Percentiles rank a stretch among this genome's conserved stretches.
Evolutionary conservation across 2,797 vertebrate species (phyloP).

Genomic region (Coracias cyanogaster): DNA sequence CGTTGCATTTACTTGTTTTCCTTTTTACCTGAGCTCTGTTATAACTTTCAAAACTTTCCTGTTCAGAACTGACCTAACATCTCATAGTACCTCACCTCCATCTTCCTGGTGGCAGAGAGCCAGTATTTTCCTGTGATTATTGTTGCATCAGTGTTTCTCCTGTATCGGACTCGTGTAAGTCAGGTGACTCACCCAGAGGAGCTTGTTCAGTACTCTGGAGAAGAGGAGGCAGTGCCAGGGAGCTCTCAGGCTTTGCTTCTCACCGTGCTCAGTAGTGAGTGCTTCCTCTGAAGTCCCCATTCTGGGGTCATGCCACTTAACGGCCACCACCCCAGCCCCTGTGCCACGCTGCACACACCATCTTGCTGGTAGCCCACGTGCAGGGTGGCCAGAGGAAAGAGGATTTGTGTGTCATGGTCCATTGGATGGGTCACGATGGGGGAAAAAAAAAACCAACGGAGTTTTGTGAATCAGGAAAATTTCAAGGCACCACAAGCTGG

Average conservation of each 20-base stretch:
- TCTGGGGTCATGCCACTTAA: neutral
- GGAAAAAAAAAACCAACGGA: too few species aligned
- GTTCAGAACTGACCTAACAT: neutral
- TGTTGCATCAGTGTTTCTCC: neutral
- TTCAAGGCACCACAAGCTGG: neutral
- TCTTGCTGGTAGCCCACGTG: neutral
- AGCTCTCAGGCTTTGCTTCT: neutral
- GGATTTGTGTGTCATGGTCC: neutral
- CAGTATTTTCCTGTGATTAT: neutral
- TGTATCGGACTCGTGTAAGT: neutral
- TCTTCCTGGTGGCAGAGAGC: neutral
- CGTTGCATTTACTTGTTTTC: neutral
- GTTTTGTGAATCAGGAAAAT: neutral
- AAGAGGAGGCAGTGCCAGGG: neutral
- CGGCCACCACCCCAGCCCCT: neutral
- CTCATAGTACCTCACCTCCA: accelerated
- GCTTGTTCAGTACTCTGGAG: neutral
- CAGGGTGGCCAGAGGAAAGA: neutral
- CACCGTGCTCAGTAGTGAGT: accelerated
- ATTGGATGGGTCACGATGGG: neutral
- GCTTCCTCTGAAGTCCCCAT: accelerated
- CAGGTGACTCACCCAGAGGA: neutral
- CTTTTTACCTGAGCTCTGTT: neutral
- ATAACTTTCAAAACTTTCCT: neutral
- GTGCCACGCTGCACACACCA: neutral